Evolutionary conservation across 2,888 invertebrate species (phyloP).

Genomic region (Polymixis lichenea): DNA sequence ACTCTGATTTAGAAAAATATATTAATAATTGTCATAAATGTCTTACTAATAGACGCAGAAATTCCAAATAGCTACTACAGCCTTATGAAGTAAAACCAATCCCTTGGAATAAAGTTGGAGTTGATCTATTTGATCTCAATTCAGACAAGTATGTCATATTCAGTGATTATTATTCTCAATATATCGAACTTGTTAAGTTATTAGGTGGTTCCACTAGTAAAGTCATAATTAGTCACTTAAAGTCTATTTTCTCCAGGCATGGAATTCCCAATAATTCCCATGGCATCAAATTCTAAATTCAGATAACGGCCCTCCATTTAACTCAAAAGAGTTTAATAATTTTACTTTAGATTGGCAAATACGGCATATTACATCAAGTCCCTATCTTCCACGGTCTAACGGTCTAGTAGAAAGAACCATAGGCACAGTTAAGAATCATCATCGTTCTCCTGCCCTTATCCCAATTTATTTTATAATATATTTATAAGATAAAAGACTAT

Average conservation of each 20-base stretch:
- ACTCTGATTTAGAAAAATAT: slow-evolving; percentile 3
- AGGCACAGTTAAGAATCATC: no score
- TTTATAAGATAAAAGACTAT: no score
- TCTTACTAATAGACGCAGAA: not conserved
- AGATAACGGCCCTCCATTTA: not conserved
- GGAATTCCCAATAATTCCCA: slow-evolving; percentile 8
- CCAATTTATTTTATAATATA: no score
- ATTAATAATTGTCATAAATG: not conserved
- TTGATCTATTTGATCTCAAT: slow-evolving; percentile 11
- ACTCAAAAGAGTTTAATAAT: not conserved
- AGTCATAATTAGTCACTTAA: not conserved
- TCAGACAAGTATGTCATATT: not conserved
- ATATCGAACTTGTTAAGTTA: not conserved
- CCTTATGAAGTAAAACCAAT: slow-evolving; percentile 1
- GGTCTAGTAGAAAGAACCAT: slow-evolving; percentile 3
- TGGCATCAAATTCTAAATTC: no score
- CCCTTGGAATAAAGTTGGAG: not conserved
- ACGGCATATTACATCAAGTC: not conserved
- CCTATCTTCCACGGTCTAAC: not conserved
- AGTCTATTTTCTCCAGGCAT: slow-evolving; percentile 3
- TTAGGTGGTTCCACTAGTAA: not conserved
- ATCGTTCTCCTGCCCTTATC: no score
- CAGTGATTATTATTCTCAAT: no score
- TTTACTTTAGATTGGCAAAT: not conserved
- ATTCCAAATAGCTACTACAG: not conserved